Evolutionary conservation across 2,888 invertebrate genomes (phyloP).

Genomic region (Drosophila mayaguana): DNA sequence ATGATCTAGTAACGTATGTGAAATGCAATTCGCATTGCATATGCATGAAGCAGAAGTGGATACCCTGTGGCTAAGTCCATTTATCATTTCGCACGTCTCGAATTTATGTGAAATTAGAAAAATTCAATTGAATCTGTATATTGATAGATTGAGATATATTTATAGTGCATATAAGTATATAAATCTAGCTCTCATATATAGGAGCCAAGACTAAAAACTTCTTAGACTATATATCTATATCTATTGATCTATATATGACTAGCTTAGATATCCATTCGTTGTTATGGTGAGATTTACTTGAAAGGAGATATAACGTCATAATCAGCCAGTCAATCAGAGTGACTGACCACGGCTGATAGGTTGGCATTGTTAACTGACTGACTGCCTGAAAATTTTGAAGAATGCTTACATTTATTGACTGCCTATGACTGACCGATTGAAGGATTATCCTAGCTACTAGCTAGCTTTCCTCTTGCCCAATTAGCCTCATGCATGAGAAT

Average conservation of each 20-base stretch:
- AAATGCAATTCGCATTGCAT: slow-evolving; percentile 2
- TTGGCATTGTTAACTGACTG: too few species aligned
- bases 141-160: background rate
- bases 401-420: background rate
- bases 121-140: background rate
- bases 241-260: background rate
- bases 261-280: too few species aligned
- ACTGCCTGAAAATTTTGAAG: too few species aligned
- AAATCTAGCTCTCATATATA: background rate
- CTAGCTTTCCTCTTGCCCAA: slow-evolving; percentile 49
- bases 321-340: too few species aligned
- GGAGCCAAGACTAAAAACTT: background rate
- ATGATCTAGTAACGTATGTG: slow-evolving; percentile 22
- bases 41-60: background rate
- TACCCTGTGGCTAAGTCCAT: background rate
- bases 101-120: slow-evolving; percentile 5
- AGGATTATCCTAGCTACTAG: slow-evolving; percentile 11
- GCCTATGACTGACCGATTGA: background rate
- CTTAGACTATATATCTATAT: too few species aligned
- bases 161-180: background rate
- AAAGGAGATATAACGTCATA: too few species aligned
- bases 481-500: background rate
- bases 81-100: background rate
- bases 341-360: too few species aligned
- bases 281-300: too few species aligned